Conservation (phyloP, 2,888 invertebrate genomes). For the Brachylomia viminalis region DNA sequence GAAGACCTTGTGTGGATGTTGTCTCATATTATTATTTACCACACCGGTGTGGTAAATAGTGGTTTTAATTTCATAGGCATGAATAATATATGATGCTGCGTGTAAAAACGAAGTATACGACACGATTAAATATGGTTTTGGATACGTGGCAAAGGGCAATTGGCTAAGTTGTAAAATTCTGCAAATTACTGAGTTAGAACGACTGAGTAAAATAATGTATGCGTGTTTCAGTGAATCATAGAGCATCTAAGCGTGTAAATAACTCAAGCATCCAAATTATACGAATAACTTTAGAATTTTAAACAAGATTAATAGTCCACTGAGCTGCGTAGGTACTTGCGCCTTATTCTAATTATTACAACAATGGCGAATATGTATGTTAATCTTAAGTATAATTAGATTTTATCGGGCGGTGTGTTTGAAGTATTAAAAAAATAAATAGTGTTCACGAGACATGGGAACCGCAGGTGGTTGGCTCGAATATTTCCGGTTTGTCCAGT, state of each 20-base stretch:
- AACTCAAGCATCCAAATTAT: slow-evolving; percentile 39
- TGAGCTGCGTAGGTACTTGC: slow-evolving; percentile 22
- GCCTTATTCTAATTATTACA: slow-evolving; percentile 38
- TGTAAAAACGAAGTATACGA: not conserved
- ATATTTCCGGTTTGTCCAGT: slow-evolving; percentile 88
- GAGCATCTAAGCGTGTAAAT: slow-evolving; percentile 37
- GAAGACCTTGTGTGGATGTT: too few species aligned
- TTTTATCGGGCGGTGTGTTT: slow-evolving; percentile 62
- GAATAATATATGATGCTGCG: not conserved
- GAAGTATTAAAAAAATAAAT: slow-evolving; percentile 67
- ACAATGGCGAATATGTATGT: slow-evolving; percentile 42
- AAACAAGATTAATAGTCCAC: slow-evolving; percentile 32
- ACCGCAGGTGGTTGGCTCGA: slow-evolving; percentile 79
- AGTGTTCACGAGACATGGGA: slow-evolving; percentile 70
- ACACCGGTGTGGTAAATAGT: not conserved
- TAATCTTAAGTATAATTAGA: slow-evolving; percentile 61
- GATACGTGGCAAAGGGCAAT: not conserved
- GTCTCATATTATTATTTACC: too few species aligned
- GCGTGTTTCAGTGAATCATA: slow-evolving; percentile 28
- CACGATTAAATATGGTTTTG: not conserved
- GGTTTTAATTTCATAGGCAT: not conserved
- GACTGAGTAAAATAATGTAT: slow-evolving; percentile 2
- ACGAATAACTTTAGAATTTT: slow-evolving; percentile 36
- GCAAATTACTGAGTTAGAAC: slow-evolving; percentile 4
- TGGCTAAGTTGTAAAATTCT: not conserved